Percentiles rank a stretch among this genome's conserved stretches.
Conservation (phyloP, 2,888 invertebrate genomes). For the Amphipyra berbera region DNA sequence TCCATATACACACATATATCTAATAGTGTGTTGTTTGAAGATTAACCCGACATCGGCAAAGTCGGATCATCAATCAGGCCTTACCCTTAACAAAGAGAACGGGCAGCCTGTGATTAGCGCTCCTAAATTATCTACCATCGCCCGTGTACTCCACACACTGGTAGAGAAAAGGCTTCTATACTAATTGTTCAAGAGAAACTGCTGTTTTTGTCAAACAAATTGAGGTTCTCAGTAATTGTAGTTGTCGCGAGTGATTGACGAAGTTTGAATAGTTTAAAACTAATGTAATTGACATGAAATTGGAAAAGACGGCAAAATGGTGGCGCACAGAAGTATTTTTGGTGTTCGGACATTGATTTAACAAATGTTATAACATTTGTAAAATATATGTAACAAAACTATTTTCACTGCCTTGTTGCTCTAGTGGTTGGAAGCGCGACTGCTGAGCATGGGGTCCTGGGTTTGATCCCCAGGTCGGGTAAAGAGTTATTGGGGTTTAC, state of each 20-base stretch:
- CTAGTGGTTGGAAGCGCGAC: too few species aligned
- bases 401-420: too few species aligned
- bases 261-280: neutral
- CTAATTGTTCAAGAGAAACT: constrained; percentile 24
- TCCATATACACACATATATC: constrained; percentile 8
- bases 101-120: constrained; percentile 80
- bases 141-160: constrained; percentile 35
- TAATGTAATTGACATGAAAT: neutral
- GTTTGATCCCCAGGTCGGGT: too few species aligned
- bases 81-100: constrained; percentile 76
- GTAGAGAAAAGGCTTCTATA: constrained; percentile 39
- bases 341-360: too few species aligned
- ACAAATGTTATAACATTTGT: too few species aligned
- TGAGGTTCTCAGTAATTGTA: neutral
- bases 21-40: constrained; percentile 63
- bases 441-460: too few species aligned
- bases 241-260: neutral
- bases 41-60: constrained; percentile 72
- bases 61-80: constrained; percentile 82
- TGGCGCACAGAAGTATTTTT: too few species aligned
- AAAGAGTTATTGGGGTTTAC: too few species aligned
- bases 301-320: too few species aligned
- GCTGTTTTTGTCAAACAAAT: constrained; percentile 12
- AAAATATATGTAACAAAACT: too few species aligned
- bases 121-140: constrained; percentile 77